Base-by-base conservation (phyloP, 2,797 vertebrate species). In the Sebastes vulpes region DNA sequence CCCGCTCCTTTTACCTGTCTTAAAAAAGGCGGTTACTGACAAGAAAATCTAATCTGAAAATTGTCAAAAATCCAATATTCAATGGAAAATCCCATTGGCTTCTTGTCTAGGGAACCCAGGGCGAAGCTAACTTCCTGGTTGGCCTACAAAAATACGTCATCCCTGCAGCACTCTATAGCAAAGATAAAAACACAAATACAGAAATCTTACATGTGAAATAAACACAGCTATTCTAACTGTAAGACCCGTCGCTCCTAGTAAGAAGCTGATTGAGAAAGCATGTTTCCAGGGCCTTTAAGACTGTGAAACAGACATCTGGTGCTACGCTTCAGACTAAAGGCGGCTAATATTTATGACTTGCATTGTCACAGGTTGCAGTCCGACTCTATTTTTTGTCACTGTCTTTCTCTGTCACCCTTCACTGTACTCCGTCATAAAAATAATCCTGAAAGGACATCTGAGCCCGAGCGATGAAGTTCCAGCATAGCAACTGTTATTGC, bases 401-500 rank as follows among this genome's bases (percentile, higher is more conserved):
- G 59, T 42, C 68, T 29, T 50, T 26, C 46, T 75, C 21, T 6
- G 52, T 65, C 38, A 67, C 25, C 20, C 20, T 14, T 60, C 29
- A 9, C 61, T 38, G 54, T 72, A 53, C 65, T 2, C 9, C 16
- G 2, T 64, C 56, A 57, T 26, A 76, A 88, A 91, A 88, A 83
- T 71, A 89, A 80, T 79, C 79, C 76, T 31, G 14, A 89, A 86
- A 77, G 7, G 81, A 85, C 79, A 88, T 81, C 56, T 35, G 85
- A 90, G 84, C 82, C 56, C 8, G 3, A n/a, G 86, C 28, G n/a
- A 35, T 87, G n/a, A 83, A 83, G 80, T 79, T 79, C 65, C 72
- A 77, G 32, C 87, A 77, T 42, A 64, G 83, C 89, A 89, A 81
- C 89, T 89, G 87, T 88, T 87, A 63, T 74, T 64, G 83, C 85